Conservation (phyloP, 2,888 invertebrate species). For the Eupithecia inturbata region DNA sequence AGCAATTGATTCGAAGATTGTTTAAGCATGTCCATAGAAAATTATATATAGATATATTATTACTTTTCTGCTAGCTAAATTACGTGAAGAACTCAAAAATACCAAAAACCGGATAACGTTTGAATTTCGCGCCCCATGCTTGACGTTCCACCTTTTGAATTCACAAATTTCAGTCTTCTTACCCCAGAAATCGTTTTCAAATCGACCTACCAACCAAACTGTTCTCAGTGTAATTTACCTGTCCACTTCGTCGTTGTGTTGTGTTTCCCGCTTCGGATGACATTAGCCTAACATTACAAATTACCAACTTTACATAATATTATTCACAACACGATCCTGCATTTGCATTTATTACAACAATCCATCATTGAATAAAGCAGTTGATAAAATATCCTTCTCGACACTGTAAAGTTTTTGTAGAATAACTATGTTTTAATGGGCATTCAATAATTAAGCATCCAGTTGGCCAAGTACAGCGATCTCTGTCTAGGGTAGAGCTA, state of each 20-base stretch:
- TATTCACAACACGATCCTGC: conserved; percentile 56
- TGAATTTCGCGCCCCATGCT: background rate
- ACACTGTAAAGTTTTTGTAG: conserved; percentile 35
- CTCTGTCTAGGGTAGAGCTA: too few species aligned
- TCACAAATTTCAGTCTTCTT: background rate
- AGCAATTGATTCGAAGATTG: background rate
- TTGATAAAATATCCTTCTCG: conserved; percentile 53
- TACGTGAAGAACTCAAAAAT: background rate
- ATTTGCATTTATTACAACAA: conserved; percentile 71
- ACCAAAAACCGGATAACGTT: too few species aligned
- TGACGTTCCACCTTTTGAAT: background rate
- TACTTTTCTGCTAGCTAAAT: background rate
- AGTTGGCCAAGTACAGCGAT: background rate
- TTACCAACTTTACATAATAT: conserved; percentile 61
- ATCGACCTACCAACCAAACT: background rate
- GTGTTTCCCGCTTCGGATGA: conserved; percentile 7
- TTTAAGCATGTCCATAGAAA: background rate
- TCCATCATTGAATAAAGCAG: conserved; percentile 67
- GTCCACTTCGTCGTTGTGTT: background rate
- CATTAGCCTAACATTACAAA: conserved; percentile 54
- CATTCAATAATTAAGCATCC: background rate
- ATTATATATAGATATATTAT: too few species aligned
- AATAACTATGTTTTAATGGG: background rate
- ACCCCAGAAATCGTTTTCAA: too few species aligned
- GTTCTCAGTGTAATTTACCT: background rate